A percentile compares a stretch with the other conserved stretches of the same genome.
Conservation (phyloP, 2,113 vertebrate genomes). For the Loxodonta africana region DNA sequence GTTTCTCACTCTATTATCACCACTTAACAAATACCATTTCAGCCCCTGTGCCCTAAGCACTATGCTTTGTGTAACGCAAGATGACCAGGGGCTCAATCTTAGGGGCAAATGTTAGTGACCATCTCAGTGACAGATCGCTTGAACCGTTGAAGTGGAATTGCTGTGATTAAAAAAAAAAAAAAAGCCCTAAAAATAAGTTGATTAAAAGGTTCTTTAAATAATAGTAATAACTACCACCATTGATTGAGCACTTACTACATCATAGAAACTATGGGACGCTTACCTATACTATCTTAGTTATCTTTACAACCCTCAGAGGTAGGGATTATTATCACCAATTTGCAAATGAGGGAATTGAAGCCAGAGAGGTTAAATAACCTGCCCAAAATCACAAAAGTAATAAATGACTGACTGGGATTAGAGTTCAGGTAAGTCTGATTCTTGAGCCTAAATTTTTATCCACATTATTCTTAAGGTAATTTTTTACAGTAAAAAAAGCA, state of each 20-base stretch:
- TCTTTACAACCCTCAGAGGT: not conserved
- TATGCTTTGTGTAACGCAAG: not conserved
- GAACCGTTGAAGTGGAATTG: not conserved
- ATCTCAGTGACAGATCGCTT: not conserved
- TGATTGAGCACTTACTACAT: not conserved
- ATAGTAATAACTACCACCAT: not conserved
- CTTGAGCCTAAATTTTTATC: not conserved
- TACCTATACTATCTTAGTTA: not conserved
- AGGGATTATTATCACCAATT: not conserved
- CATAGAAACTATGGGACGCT: not conserved
- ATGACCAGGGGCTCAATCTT: not conserved
- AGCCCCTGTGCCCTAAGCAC: not conserved
- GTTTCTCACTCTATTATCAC: not conserved
- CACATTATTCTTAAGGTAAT: not conserved
- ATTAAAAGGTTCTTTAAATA: not conserved
- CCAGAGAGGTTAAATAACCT: not conserved
- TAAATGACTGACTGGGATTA: not conserved
- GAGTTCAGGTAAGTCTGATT: not conserved
- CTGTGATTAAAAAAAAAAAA: not conserved
- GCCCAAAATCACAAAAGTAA: not conserved
- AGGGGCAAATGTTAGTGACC: not conserved
- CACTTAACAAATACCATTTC: not conserved
- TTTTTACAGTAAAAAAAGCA: conserved; percentile 13
- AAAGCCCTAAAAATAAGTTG: not conserved
- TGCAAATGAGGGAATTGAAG: not conserved